Base-by-base conservation (phyloP, 2,797 vertebrate species). In the Syngnathus rostellatus region DNA sequence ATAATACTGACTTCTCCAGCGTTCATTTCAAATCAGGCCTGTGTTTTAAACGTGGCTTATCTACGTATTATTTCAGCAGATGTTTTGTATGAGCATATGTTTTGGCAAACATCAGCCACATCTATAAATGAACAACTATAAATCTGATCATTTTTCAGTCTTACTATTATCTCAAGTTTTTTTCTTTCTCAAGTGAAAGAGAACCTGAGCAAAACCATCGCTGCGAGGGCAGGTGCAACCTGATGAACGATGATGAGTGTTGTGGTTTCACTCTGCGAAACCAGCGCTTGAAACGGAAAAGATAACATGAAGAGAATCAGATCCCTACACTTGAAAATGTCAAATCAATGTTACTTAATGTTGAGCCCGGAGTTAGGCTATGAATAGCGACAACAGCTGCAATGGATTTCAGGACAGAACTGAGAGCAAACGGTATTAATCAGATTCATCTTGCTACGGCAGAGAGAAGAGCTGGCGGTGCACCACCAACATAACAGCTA, bases 401-500 rank as follows among this genome's bases (percentile, higher is more conserved):
- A 84, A 87, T 70, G 72, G 84, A 90, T 91, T 89, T 84, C 65
- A 70, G 67, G 75, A 85, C 77, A 17, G 45, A 66, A 81, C 72
- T 72, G 79, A 84, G 77, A 82, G 74, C 74, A 76, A 85, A 83
- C 68, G 73, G 77, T 85, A 82, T 86, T 89, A 73, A 59, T 75
- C 66, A 77, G 81, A 88, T 87, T 88, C 80, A 85, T 90, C 79
- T 83, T 71, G 61, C 77, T 78, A 76, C 82, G 71, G 40, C 66
- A 81, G 73, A 73, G 80, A 82, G 74, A 68, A 67, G 79, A 72
- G 78, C 80, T 77, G 81, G 86, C 86, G 84, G 83, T 71, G 81
- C 78, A 82, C 89, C 89, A 89, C 87, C 90, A 89, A 90, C 89
- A 89, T 89, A 70, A 86, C 73, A 5, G 62, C 86, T 90, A 92